Evolutionary conservation across 2,888 invertebrate species (phyloP).

Genomic region (Rotaria sp.): DNA sequence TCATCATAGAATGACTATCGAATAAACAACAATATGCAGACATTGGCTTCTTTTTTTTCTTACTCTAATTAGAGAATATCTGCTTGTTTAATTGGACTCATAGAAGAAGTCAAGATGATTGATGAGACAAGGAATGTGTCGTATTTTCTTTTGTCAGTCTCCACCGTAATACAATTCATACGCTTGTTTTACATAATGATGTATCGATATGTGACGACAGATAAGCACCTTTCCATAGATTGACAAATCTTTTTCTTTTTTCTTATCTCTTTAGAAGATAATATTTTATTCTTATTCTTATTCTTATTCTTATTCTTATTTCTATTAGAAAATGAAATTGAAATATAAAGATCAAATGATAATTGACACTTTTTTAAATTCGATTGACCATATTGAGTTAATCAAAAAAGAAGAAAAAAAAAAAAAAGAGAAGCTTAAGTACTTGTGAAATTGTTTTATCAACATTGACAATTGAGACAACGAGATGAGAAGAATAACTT

Average conservation of each 20-base stretch:
- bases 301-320: not conserved
- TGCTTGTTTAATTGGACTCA: too few species aligned
- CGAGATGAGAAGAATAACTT: slow-evolving; percentile 22
- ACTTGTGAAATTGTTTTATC: slow-evolving; percentile 24
- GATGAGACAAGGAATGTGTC: too few species aligned
- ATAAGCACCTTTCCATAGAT: too few species aligned
- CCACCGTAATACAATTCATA: too few species aligned
- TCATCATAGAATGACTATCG: not conserved
- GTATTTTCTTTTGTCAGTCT: too few species aligned
- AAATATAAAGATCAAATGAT: slow-evolving; percentile 18
- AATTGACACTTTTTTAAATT: slow-evolving; percentile 11
- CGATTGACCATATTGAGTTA: slow-evolving; percentile 22
- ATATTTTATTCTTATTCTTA: not conserved
- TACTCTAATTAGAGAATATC: not conserved
- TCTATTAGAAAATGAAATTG: not conserved
- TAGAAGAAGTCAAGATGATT: too few species aligned
- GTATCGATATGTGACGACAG: too few species aligned
- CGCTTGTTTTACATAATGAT: too few species aligned
- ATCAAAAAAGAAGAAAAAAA: not conserved
- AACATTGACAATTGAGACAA: slow-evolving; percentile 12
- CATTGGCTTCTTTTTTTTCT: not conserved
- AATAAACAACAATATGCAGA: slow-evolving; percentile 19
- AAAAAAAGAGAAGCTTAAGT: slow-evolving; percentile 14
- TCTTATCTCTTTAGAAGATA: not conserved
- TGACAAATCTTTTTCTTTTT: too few species aligned